Evolutionary conservation across 2,113 vertebrate species (phyloP).

Genomic region (Scolopax mira): DNA sequence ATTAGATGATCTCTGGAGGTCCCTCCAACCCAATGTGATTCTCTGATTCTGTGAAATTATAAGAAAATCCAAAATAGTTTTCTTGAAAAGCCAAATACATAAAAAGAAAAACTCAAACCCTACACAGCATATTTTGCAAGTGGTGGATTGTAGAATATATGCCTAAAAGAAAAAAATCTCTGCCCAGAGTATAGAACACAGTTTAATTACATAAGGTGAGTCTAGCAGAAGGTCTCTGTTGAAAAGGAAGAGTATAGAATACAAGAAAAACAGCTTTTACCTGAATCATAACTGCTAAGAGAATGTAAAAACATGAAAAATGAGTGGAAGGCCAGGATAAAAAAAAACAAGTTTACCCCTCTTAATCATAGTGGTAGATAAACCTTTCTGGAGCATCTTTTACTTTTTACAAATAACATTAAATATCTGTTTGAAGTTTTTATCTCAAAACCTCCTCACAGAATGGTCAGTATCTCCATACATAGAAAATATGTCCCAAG

Average conservation of each 20-base stretch:
- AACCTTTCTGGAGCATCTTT: neutral
- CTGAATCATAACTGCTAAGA: neutral
- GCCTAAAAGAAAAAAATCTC: too few species aligned
- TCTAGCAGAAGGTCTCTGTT: neutral
- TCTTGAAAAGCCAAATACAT: neutral
- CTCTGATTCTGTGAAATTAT: neutral
- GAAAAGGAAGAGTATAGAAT: neutral
- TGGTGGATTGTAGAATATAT: neutral
- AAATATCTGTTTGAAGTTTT: neutral
- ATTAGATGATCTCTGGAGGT: too few species aligned
- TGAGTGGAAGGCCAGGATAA: neutral
- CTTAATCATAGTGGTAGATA: neutral
- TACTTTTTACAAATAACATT: neutral
- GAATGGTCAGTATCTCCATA: neutral
- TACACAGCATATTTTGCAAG: neutral
- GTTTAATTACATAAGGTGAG: neutral
- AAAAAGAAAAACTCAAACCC: too few species aligned
- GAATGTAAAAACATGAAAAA: neutral
- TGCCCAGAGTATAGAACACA: neutral
- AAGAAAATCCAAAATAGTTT: neutral
- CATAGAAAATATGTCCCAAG: neutral
- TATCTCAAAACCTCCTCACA: neutral
- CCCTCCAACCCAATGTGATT: too few species aligned
- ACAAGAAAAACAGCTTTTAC: neutral
- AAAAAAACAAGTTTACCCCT: neutral